These are phyloP conservation scores for Exephanes ischioxanthus DNA, from an alignment of 2,888 invertebrate species.

Conservation along the genomic window DNA sequence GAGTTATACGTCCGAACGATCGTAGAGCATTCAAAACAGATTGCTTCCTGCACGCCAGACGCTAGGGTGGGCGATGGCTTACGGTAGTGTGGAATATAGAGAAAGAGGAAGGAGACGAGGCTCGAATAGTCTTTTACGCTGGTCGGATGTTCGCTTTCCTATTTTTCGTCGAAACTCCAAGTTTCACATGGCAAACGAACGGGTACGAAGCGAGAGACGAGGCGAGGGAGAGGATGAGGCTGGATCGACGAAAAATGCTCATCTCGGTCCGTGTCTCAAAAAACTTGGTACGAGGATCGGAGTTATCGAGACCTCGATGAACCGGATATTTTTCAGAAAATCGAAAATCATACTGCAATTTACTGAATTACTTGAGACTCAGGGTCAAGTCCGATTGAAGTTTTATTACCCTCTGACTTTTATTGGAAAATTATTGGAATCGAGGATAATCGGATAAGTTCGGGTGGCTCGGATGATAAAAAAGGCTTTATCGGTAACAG, in stretches of 20 bases:
- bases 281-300: conserved; percentile 26
- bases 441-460: no score
- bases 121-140: conserved; percentile 43
- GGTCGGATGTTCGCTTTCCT: conserved; percentile 40
- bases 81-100: neutral
- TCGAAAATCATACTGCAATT: neutral
- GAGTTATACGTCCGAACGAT: conserved; percentile 58
- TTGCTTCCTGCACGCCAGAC: conserved; percentile 49
- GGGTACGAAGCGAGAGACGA: neutral
- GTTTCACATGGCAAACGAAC: conserved; percentile 42
- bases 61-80: neutral
- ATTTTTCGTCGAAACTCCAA: conserved; percentile 49
- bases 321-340: neutral
- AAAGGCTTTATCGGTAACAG: no score
- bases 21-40: conserved; percentile 64
- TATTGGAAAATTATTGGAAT: no score
- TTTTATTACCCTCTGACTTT: no score
- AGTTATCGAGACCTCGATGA: conserved; percentile 35
- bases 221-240: neutral
- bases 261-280: neutral
- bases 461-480: no score
- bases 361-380: no score
- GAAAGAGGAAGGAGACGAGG: conserved; percentile 14
- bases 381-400: no score
- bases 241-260: neutral